Base-by-base conservation (phyloP, 2,797 vertebrate genomes). In the Lindbergichthys nudifrons region DNA sequence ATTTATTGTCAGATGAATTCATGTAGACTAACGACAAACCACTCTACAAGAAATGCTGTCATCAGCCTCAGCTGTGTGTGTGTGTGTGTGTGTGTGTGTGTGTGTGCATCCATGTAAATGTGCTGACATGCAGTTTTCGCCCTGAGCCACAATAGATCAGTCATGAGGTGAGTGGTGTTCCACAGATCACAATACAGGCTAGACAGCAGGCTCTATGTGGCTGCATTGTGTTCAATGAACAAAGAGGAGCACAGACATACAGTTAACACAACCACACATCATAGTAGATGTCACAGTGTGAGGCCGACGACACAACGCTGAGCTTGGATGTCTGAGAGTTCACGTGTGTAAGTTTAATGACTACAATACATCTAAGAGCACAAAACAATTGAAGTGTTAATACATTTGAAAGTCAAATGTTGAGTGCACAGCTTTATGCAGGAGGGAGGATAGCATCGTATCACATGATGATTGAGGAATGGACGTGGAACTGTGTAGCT, bases 51-150 rank as follows among this genome's bases (percentile, higher is more conserved):
- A 74, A 68, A 36, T 51, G 77, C 71, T 58, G 75, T 42, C 77
- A 84, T 74, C 81, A 83, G 51, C 52, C 30, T 21, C 51, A 51
- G 42, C 43, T 14, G 21, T 51, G 47, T 65, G 42, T 51, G 36
- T 46, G 30, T 54, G 45, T 50, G 57, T 72, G 39, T 61, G 30
- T 23, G 15, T 62, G 48, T 56, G 51, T 39, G 65, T 61, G 42
- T 65, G 39, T 15, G 36, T 11, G 41, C 0, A 26, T 75, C 61
- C 58, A 51, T 52, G 41, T 53, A 16, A 23, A 61, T 79, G 67
- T 84, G 85, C 82, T 86, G 84, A 78, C 78, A 74, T 76, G 78
- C 78, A 60, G 69, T 75, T 84, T 77, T 70, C 66, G 60, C 48
- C 61, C 47, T 66, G 36, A 54, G 71, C 58, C 45, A 56, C 64